phyloP scores from a whole-genome alignment of 2,888 invertebrate genomes.

The Petrophora chlorosata region DNA sequence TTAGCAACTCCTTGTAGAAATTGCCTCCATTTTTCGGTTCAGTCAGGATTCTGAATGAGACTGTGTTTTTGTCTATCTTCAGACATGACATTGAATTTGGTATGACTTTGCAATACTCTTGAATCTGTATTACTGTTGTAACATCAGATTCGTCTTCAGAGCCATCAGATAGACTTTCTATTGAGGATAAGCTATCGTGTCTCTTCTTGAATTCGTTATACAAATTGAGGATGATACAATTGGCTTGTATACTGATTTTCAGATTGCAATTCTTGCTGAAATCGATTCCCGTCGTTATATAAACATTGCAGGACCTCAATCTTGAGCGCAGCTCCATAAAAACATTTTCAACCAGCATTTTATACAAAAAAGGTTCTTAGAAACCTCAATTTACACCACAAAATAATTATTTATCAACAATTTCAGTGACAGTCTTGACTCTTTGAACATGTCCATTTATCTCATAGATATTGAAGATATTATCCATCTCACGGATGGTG shows the following conservation, averaged over 20 bases:
- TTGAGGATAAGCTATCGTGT: conserved; percentile 74
- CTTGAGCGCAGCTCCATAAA: conserved; percentile 85
- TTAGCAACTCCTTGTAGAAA: conserved; percentile 72
- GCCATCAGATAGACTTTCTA: conserved; percentile 75
- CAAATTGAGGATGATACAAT: conserved; percentile 73
- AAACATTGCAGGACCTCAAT: conserved; percentile 85
- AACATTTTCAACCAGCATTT: conserved; percentile 78
- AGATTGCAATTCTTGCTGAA: conserved; percentile 71
- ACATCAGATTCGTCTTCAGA: conserved; percentile 70
- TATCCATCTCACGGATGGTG: conserved; percentile 89
- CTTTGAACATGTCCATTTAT: conserved; percentile 80
- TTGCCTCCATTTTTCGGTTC: conserved; percentile 74
- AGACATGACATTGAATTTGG: conserved; percentile 80
- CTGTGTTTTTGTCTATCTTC: conserved; percentile 72
- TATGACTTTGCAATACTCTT: conserved; percentile 72
- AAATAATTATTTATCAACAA: conserved; percentile 62
- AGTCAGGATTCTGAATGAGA: conserved; percentile 77
- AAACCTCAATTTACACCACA: conserved; percentile 24
- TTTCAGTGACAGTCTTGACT: conserved; percentile 59
- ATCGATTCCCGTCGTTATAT: conserved; percentile 76
- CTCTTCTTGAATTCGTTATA: conserved; percentile 58
- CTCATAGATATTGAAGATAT: conserved; percentile 86
- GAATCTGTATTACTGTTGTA: conserved; percentile 62
- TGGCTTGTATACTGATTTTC: conserved; percentile 74
- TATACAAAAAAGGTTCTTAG: conserved; percentile 26